Conservation (phyloP, 2,113 vertebrate genomes). For the Protobothrops mucrosquamatus region DNA sequence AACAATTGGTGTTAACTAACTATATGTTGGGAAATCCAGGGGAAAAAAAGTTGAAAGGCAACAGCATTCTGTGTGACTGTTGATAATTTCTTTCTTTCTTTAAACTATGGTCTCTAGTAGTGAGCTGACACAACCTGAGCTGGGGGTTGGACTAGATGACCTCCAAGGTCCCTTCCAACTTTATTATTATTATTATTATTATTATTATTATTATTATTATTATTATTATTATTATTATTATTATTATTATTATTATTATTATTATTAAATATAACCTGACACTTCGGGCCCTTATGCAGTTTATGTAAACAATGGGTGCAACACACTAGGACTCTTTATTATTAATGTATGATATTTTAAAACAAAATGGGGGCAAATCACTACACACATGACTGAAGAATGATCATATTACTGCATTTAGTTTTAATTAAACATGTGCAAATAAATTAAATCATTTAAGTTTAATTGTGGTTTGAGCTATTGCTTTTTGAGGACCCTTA, state of each 20-base stretch:
- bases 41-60: slow-evolving; percentile 9
- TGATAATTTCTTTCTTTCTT: background rate
- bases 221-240: no score
- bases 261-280: background rate
- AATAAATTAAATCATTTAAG: background rate
- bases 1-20: background rate
- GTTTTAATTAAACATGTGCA: background rate
- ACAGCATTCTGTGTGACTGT: background rate
- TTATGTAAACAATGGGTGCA: background rate
- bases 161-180: no score
- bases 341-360: background rate
- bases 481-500: background rate
- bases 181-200: no score
- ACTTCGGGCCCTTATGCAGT: background rate
- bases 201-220: no score
- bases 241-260: no score
- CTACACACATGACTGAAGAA: background rate
- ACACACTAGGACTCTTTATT: background rate
- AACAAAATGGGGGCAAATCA: background rate
- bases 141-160: no score
- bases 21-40: background rate
- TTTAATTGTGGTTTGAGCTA: background rate
- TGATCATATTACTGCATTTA: background rate
- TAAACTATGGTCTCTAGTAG: background rate
- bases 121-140: no score